phyloP scores from a whole-genome alignment of 2,888 invertebrate species.

The Steinernema hermaphroditum region DNA sequence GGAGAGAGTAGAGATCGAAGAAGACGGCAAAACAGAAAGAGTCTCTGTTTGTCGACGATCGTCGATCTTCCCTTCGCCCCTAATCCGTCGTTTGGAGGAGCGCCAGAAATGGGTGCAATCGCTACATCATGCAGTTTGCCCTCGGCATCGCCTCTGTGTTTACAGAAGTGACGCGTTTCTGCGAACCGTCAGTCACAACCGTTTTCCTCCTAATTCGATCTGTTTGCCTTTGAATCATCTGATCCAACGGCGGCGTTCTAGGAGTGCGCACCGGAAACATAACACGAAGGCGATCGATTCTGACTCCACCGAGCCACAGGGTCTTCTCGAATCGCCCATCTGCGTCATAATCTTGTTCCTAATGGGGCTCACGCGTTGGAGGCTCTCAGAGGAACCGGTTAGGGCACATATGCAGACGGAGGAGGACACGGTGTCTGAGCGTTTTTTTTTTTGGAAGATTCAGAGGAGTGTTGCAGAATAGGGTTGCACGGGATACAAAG shows the following conservation, averaged over 20 bases:
- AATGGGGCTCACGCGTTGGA: neutral
- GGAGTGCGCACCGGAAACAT: too few relatives aligned
- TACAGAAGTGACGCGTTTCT: constrained; percentile 9
- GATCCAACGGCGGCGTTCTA: neutral
- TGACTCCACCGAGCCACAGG: too few relatives aligned
- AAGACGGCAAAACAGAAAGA: too few relatives aligned
- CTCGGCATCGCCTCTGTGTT: constrained; percentile 5
- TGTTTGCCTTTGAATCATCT: constrained; percentile 14
- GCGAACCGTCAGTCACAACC: neutral
- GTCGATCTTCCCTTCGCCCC: too few relatives aligned
- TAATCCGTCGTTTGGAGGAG: too few relatives aligned
- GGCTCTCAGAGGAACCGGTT: neutral
- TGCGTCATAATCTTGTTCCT: constrained; percentile 9
- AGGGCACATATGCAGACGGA: neutral
- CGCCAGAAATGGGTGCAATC: too few relatives aligned
- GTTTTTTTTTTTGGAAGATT: neutral
- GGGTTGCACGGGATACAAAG: too few relatives aligned
- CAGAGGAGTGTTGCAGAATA: neutral
- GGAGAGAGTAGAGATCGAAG: too few relatives aligned
- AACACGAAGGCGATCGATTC: too few relatives aligned
- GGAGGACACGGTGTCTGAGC: neutral
- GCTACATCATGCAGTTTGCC: too few relatives aligned
- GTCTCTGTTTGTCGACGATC: too few relatives aligned
- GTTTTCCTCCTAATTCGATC: constrained; percentile 24
- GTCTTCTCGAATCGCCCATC: neutral